phyloP scores from a whole-genome alignment of 2,888 invertebrate species.

The Notodonta dromedarius region DNA sequence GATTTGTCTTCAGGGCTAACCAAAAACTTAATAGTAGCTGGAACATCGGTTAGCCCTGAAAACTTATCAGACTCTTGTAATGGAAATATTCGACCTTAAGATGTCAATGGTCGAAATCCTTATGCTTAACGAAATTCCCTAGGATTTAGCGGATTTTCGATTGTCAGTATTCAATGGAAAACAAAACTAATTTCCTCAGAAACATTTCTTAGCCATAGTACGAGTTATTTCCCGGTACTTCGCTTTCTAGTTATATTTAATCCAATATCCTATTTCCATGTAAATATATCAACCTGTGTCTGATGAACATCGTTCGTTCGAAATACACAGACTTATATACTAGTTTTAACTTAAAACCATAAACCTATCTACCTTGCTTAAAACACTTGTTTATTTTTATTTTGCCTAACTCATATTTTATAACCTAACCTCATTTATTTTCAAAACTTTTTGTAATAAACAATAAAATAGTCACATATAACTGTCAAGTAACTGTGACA shows the following conservation, averaged over 20 bases:
- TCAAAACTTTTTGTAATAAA: no score
- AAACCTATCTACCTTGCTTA: no score
- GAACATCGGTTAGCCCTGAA: neutral
- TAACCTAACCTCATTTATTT: no score
- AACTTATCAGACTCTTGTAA: neutral
- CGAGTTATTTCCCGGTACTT: neutral
- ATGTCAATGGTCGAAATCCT: constrained; percentile 1
- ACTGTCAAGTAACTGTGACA: constrained; percentile 16
- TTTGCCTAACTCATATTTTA: no score
- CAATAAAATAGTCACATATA: no score
- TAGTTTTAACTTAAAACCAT: no score
- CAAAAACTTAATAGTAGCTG: neutral
- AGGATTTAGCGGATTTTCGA: neutral
- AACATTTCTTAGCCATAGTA: neutral
- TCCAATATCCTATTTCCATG: neutral
- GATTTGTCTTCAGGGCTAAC: no score
- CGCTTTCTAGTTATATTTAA: neutral
- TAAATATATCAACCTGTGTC: neutral
- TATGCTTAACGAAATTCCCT: neutral
- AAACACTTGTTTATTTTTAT: no score
- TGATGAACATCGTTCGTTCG: neutral
- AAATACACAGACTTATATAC: no score
- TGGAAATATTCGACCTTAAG: neutral
- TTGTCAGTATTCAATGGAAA: neutral
- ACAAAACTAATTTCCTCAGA: neutral